Base-by-base conservation (phyloP, 1,140 invertebrate species). In the Maconellicoccus hirsutus region DNA sequence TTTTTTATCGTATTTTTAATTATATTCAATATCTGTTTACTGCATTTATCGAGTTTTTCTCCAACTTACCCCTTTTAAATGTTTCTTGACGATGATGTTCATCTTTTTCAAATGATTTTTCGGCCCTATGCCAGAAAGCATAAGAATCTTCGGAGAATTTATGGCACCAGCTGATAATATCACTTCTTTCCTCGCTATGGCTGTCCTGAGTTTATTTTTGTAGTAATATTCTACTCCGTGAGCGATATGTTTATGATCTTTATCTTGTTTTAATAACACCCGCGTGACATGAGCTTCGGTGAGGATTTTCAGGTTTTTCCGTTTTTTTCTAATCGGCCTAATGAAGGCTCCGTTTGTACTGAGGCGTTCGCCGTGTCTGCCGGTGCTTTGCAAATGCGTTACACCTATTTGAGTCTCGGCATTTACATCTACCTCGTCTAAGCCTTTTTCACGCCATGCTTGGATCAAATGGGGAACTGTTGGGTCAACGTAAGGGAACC, bases 151-250 rank as follows among this genome's bases (percentile, higher is more conserved):
- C 8, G 77, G 77, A 0, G 77, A 76, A 59, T 77, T 76, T n/a
- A 78, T 71, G 21, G 76, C 72, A 6, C 78, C 77, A 4, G 74
- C 76, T 79, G 10, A 79, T 6, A 86, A 73, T 70, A 86, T 84
- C 0, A 87, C 80, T 80, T 97, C 95, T 76, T 90, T 92, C 8
- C 80, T 84, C 0, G 91, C 91, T 27, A 86, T 78, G 38, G 87
- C 83, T 27, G 86, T 83, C 73, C 87, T 84, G 0, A 88, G 77
- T 78, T 86, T 85, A 66, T 86, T 86, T 33, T 92, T 84, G 38
- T 89, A 83, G 3, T 89, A 75, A 73, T 78, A 86, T n/a, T 85
- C 80, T 0, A 84, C 81, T 1, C 81, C 82, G 7, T 75, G 74
- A 1, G 82, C 82, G 39, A 66, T 77, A 1, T 74, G 74, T 1